Conservation (phyloP, 2,113 vertebrate species). For the Paedocypris sp. region DNA sequence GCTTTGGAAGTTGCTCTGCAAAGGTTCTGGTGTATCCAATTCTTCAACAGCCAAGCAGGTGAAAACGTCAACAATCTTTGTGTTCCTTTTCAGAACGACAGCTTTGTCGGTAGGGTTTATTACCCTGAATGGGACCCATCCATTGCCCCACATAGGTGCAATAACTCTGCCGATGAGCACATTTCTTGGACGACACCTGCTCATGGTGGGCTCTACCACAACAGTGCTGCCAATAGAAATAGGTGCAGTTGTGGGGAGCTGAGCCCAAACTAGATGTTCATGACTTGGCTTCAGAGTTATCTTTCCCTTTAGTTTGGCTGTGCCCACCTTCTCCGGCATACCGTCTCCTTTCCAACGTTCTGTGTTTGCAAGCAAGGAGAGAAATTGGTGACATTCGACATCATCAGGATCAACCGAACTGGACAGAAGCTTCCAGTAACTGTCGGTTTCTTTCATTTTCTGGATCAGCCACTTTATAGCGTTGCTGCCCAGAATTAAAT, state of each 20-base stretch:
- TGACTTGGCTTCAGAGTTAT: neutral
- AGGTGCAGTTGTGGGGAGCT: neutral
- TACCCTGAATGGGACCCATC: constrained; percentile 9
- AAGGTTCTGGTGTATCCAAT: neutral
- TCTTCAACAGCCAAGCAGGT: neutral
- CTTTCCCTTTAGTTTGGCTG: neutral
- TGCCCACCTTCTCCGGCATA: constrained; percentile 16
- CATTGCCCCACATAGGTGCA: neutral
- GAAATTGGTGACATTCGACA: neutral
- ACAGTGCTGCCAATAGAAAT: constrained; percentile 24
- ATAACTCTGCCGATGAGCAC: neutral
- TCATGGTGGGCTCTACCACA: neutral
- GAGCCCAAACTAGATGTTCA: constrained; percentile 15
- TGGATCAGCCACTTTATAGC: constrained; percentile 13
- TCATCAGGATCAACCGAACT: neutral
- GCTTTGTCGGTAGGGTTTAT: constrained; percentile 2
- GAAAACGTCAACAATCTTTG: constrained; percentile 10
- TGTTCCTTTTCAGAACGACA: neutral
- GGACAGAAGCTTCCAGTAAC: constrained; percentile 13
- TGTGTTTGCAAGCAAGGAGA: constrained; percentile 8
- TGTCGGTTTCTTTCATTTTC: neutral
- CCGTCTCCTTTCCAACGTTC: neutral
- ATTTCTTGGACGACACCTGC: neutral
- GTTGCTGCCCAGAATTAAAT: constrained; percentile 29
- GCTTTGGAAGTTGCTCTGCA: neutral